phyloP scores from a whole-genome alignment of 2,113 vertebrate species.

The Aspiorhynchus laticeps region DNA sequence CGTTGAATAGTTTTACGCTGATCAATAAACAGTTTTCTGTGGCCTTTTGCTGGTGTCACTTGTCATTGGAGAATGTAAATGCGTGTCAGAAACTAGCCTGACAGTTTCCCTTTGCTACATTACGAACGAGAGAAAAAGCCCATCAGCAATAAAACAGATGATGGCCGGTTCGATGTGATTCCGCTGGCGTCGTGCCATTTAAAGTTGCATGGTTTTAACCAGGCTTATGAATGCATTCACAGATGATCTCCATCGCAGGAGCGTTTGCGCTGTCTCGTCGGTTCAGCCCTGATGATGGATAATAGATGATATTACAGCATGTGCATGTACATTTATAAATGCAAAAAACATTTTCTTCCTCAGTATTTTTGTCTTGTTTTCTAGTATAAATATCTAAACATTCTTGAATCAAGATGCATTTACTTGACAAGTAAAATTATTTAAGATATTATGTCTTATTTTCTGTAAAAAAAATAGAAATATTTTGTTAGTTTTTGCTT shows the following conservation, averaged over 20 bases:
- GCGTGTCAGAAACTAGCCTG: slow-evolving; percentile 92
- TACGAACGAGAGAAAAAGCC: slow-evolving; percentile 53
- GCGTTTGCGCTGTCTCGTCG: too few species aligned
- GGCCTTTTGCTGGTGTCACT: slow-evolving; percentile 96
- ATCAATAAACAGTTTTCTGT: slow-evolving; percentile 98
- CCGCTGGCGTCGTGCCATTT: background rate
- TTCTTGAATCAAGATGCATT: too few species aligned
- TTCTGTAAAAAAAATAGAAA: too few species aligned
- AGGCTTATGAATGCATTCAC: background rate
- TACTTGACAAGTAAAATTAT: too few species aligned
- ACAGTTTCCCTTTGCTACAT: slow-evolving; percentile 82
- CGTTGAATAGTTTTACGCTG: slow-evolving; percentile 92
- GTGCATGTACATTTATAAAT: too few species aligned
- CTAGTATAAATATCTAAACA: too few species aligned
- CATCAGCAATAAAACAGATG: slow-evolving; percentile 57
- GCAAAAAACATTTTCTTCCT: too few species aligned
- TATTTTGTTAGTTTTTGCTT: too few species aligned
- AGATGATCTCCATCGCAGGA: background rate
- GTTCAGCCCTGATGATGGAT: too few species aligned
- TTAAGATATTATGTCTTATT: too few species aligned
- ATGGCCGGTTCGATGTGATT: background rate
- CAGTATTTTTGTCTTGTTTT: too few species aligned
- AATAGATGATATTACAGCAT: too few species aligned
- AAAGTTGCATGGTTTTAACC: background rate
- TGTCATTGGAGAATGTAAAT: slow-evolving; percentile 93